Evolutionary conservation across 2,888 invertebrate species (phyloP).

Genomic region (Stenodera caucasica): DNA sequence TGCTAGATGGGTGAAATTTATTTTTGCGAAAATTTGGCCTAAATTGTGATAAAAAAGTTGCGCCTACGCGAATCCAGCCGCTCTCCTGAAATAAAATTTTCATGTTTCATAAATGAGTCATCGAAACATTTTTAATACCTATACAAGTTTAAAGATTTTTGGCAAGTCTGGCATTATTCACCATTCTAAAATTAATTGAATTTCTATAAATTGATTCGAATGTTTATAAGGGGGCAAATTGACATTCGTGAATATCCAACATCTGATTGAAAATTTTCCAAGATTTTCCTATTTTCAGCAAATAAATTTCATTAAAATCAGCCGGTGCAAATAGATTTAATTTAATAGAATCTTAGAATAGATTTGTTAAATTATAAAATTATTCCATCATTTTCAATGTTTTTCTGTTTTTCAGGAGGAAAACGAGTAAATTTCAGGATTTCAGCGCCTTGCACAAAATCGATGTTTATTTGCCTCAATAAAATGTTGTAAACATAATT

Average conservation of each 20-base stretch:
- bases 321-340: not conserved
- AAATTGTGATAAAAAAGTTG: not conserved
- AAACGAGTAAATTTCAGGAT: not conserved
- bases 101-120: constrained; percentile 39
- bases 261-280: not conserved
- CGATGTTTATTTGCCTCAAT: not conserved
- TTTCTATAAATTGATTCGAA: not conserved
- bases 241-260: not conserved
- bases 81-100: constrained; percentile 22
- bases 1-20: too few relatives aligned
- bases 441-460: not conserved
- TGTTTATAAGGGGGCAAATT: not conserved
- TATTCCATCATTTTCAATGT: too few relatives aligned
- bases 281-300: not conserved
- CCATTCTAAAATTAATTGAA: constrained; percentile 34
- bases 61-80: constrained; percentile 37
- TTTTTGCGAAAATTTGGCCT: not conserved
- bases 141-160: constrained; percentile 31
- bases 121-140: constrained; percentile 28
- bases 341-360: not conserved
- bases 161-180: constrained; percentile 41
- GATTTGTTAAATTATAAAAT: too few relatives aligned
- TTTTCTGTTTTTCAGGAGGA: too few relatives aligned
- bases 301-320: not conserved
- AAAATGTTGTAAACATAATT: not conserved